Conservation (phyloP, 2,888 invertebrate species). For the Catonia carolina region DNA sequence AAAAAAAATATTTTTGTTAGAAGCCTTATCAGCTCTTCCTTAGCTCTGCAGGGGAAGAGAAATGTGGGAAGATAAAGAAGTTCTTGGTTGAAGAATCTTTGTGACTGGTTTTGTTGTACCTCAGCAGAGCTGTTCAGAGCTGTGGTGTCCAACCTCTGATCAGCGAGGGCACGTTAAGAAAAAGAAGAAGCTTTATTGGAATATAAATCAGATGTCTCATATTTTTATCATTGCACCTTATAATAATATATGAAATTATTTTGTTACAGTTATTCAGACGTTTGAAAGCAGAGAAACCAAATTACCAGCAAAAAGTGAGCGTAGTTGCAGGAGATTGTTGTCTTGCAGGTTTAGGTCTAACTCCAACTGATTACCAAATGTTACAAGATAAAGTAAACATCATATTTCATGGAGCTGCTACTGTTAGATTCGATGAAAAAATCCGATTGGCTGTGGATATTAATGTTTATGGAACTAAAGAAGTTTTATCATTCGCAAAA, state of each 20-base stretch:
- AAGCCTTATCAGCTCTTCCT: too few relatives aligned
- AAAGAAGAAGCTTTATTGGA: too few relatives aligned
- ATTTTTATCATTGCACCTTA: too few relatives aligned
- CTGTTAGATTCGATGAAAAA: slow-evolving; percentile 80
- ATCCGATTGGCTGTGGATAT: slow-evolving; percentile 67
- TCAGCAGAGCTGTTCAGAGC: too few relatives aligned
- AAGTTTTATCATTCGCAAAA: slow-evolving; percentile 62
- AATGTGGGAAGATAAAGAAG: too few relatives aligned
- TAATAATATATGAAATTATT: neutral
- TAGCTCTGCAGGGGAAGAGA: too few relatives aligned
- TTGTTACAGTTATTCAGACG: slow-evolving; percentile 49
- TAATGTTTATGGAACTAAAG: slow-evolving; percentile 69
- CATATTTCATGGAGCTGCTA: slow-evolving; percentile 86
- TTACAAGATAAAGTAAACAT: slow-evolving; percentile 57
- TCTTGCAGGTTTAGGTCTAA: slow-evolving; percentile 57
- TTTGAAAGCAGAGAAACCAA: slow-evolving; percentile 47
- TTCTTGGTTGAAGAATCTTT: too few relatives aligned
- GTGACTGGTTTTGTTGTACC: too few relatives aligned
- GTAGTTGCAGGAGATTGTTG: slow-evolving; percentile 63
- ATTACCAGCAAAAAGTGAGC: slow-evolving; percentile 59
- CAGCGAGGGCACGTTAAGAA: too few relatives aligned
- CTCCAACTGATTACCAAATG: slow-evolving; percentile 52
- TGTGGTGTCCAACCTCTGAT: too few relatives aligned
- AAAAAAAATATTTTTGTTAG: too few relatives aligned
- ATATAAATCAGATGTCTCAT: too few relatives aligned